phyloP scores from a whole-genome alignment of 64 coral and sea anemone genomes.

The Cladopsammia gracilis region DNA sequence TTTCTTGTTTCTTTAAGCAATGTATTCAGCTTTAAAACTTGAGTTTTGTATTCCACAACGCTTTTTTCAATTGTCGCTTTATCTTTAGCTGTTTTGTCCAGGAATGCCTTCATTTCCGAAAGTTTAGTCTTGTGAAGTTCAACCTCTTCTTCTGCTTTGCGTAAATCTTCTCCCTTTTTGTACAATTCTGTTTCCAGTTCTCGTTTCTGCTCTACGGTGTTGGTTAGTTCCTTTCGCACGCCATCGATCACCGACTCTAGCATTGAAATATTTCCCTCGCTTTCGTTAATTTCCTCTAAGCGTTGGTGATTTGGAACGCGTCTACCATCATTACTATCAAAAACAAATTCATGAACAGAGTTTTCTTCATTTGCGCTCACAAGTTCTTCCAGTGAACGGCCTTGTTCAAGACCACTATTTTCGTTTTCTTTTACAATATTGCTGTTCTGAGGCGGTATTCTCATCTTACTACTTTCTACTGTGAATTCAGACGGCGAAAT shows the following conservation, averaged over 20 bases:
- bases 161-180: constrained; percentile 11
- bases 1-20: background rate
- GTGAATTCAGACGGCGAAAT: background rate
- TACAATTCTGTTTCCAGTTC: constrained; percentile 2
- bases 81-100: background rate
- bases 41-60: background rate
- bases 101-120: background rate
- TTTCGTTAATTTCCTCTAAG: background rate
- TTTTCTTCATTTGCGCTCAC: background rate
- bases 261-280: background rate
- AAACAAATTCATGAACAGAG: constrained; percentile 3
- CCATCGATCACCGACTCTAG: background rate
- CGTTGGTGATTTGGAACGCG: background rate
- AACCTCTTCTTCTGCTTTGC: background rate
- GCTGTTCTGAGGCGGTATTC: background rate
- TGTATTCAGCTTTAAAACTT: background rate
- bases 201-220: background rate
- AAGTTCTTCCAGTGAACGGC: background rate
- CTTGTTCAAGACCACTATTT: background rate
- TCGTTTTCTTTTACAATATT: background rate
- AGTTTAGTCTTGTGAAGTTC: background rate
- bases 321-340: constrained; percentile 3
- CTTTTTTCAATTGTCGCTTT: background rate
- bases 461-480: background rate
- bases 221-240: background rate